Evolutionary conservation across 2,888 invertebrate genomes (phyloP), one percentile per base, ranked within the genome.

Genomic region (Nemurella pictetii): DNA sequence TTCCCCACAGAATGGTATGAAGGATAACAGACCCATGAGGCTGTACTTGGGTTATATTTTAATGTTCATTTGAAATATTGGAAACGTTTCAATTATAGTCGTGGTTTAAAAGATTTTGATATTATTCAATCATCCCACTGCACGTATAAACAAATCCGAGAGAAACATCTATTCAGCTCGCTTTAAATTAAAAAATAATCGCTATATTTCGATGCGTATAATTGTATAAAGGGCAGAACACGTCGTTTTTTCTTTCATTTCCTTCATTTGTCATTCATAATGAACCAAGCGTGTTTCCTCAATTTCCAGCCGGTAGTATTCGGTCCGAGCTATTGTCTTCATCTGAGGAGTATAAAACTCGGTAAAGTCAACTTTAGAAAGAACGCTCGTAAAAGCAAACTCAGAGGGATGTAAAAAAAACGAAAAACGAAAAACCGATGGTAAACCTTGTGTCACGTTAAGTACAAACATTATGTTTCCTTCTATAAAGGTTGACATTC

Each of bases 401-500:
- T 25, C 55, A 72, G 28, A 9, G 55, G 55, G 78, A 26, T 72
- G 82, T 82, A 82, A 72, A 72, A 82, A 82, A 28, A 20, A n/a
- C n/a, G n/a, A 12, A 30, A 30, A 78, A 12, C 55, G 1, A 20
- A 27, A 78, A 75, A 75, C 7, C 75, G 27, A 27, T 75, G 26
- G 75, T n/a, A 5, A 27, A 28, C 28, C 75, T 75, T 75, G 78
- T 28, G 28, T 29, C 78, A 78, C 26, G 77, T 77, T 20, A 77
- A 77, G 26, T 78, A 30, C 28, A n/a, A 78, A 78, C 82, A 82
- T 82, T 72, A 81, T 81, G 80, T 81, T 81, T 26, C 26, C 80
- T 26, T 25, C 80, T 35, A 81, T 81, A 82, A 82, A 82, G 26
- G 82, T 36, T 78, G 82, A 82, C 82, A 82, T 55, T 82, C 82